Conservation (phyloP, 2,113 vertebrate genomes). For the Zonotrichia leucophrys region DNA sequence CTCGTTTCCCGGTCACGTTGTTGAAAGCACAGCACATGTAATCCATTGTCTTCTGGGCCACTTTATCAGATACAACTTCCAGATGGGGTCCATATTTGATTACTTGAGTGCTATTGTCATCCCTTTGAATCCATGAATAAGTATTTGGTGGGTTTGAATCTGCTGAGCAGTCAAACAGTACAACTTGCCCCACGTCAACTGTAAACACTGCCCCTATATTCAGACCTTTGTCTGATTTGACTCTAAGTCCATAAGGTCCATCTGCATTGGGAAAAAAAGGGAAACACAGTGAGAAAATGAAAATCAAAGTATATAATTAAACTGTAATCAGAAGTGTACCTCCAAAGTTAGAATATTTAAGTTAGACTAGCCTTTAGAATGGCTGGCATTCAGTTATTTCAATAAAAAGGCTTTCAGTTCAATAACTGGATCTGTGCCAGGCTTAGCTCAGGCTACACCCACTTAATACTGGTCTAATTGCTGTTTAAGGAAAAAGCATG, state of each 20-base stretch:
- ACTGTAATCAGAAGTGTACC: background rate
- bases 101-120: constrained; percentile 80
- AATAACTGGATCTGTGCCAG: background rate
- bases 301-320: background rate
- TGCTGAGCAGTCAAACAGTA: constrained; percentile 89
- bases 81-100: constrained; percentile 85
- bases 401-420: background rate
- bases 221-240: constrained; percentile 87
- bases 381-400: background rate
- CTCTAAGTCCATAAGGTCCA: constrained; percentile 91
- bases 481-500: background rate
- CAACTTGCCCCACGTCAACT: constrained; percentile 84
- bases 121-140: constrained; percentile 88
- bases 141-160: constrained; percentile 95
- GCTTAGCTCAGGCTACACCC: background rate
- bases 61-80: constrained; percentile 79
- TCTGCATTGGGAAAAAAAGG: constrained; percentile 73
- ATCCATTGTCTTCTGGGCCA: constrained; percentile 80
- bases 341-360: background rate
- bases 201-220: constrained; percentile 88
- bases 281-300: background rate
- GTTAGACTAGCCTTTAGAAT: background rate
- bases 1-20: constrained; percentile 85
- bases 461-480: background rate
- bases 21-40: constrained; percentile 92